Evolutionary conservation across 2,797 vertebrate species (phyloP).

Genomic region (Muscicapa striata): DNA sequence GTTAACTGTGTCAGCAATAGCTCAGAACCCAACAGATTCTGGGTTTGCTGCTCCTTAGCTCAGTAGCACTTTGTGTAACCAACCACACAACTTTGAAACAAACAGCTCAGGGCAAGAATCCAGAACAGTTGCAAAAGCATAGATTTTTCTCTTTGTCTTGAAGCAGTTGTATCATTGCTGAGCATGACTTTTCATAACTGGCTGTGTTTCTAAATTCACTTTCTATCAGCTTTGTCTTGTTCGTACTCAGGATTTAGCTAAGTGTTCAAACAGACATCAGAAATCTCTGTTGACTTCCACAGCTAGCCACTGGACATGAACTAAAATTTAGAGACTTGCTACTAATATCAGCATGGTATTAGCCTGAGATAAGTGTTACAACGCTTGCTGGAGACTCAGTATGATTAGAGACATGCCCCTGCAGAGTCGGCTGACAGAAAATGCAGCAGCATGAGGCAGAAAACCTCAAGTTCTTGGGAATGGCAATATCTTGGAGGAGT

Average conservation of each 20-base stretch:
- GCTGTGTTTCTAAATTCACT: neutral
- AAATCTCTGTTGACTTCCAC: neutral
- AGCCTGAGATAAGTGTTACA: neutral
- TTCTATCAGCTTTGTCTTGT: neutral
- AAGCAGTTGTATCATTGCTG: neutral
- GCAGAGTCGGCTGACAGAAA: neutral
- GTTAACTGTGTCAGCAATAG: neutral
- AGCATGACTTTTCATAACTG: neutral
- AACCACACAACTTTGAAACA: neutral
- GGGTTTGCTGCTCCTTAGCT: neutral
- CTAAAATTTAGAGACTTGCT: neutral
- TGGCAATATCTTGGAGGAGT: neutral
- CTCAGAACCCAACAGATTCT: neutral
- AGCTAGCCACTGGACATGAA: neutral
- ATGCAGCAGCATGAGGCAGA: neutral
- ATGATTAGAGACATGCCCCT: neutral
- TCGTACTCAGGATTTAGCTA: neutral
- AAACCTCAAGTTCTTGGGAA: neutral
- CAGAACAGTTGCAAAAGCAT: constrained; percentile 11
- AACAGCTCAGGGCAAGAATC: neutral
- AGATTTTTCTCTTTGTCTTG: neutral
- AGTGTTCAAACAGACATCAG: neutral
- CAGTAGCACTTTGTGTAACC: neutral
- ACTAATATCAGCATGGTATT: neutral
- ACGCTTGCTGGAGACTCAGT: neutral